Evolutionary conservation across 2,888 invertebrate species (phyloP).

Genomic region (Eugnorisma glareosa): DNA sequence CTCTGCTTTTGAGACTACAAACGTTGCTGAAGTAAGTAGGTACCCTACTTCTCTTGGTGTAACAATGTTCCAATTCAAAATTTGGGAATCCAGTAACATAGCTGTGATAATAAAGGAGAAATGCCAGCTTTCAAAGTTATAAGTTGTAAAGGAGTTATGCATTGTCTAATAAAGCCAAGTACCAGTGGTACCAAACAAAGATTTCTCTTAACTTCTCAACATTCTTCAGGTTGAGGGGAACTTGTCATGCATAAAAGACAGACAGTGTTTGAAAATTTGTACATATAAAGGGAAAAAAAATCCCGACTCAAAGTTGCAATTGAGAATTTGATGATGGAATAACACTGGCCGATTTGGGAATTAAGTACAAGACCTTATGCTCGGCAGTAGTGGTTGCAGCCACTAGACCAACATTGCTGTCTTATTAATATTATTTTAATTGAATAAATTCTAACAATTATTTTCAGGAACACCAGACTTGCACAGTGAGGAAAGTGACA

Average conservation of each 20-base stretch:
- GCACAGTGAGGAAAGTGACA: slow-evolving; percentile 88
- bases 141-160: background rate
- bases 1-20: background rate
- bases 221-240: no score
- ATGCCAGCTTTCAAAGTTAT: background rate
- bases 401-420: background rate
- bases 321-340: background rate
- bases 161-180: background rate
- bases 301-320: background rate
- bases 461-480: slow-evolving; percentile 85
- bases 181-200: no score
- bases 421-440: background rate
- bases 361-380: background rate
- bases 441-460: background rate
- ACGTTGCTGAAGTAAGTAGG: no score
- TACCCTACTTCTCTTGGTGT: no score
- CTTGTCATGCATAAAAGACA: no score
- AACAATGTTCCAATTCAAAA: background rate
- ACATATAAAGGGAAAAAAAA: no score
- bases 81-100: background rate
- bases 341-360: background rate
- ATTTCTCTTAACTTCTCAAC: no score
- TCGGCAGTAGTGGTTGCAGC: background rate
- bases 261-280: no score
- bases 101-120: background rate